Evolutionary conservation across 30 jellyfish, hydroid and myxozoan species (phyloP), one percentile per base, ranked within the genome.

Genomic region (Nemopilema nomurai): DNA sequence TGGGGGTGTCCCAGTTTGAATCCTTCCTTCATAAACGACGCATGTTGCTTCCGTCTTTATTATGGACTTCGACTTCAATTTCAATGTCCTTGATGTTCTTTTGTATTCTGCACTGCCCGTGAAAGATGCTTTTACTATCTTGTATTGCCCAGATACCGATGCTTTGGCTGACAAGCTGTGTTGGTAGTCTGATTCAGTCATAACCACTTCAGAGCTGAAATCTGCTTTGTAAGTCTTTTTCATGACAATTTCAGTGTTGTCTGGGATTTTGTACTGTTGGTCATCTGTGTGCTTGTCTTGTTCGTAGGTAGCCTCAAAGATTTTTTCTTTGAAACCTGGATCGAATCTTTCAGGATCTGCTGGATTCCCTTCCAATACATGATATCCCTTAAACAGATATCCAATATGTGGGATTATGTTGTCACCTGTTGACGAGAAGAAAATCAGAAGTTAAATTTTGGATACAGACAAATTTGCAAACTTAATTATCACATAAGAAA

Each of bases 21-120:
- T 28, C 23, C 28, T 20, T 49, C 62, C 91, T 31, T 64, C 86
- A 53, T 83, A 83, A 19, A 70, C 79, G 19, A 78, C 70, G 57
- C 91, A 83, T 1, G 86, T 41, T 6, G 91, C 91, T 26, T 83
- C 91, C 20, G 57, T 25, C 28, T 63, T 71, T 18, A 83, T 83
- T 52, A 83, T 71, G 26, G 86, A 18, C 41, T 71, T 83, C 25
- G 27, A 32, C 70, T 83, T 83, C 7, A 65, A 24, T 49, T 57
- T 22, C 33, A 83, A 20, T 28, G 41, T 65, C 49, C 29, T 50
- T 21, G 86, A 50, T 69, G 72, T 51, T 53, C 41, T 71, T 69
- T n/a, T 70, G 91, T 83, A 83, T 62, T 83, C 91, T 18, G 79
- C 29, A 28, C 91, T 83, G 28, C 86, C 91, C n/a, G 91, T 1